phyloP scores from a whole-genome alignment of 1,140 invertebrate species.

The Heliconius eleuchia region DNA sequence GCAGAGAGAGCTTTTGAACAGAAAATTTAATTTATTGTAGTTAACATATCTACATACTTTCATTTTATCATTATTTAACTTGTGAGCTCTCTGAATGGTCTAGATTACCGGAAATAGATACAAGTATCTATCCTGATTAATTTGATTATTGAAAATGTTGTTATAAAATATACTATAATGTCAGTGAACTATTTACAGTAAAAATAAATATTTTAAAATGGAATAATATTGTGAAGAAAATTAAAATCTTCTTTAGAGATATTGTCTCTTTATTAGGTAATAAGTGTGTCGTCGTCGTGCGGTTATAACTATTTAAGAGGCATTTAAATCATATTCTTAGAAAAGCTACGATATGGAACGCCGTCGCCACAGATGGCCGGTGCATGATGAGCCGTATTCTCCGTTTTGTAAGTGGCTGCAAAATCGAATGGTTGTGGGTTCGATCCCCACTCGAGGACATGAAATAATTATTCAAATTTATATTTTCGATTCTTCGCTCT shows the following conservation, averaged over 20 bases:
- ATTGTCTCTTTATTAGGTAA: conserved; percentile 56
- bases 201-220: neutral
- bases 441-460: too few relatives aligned
- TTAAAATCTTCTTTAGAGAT: conserved; percentile 53
- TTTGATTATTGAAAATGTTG: too few relatives aligned
- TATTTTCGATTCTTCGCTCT: too few relatives aligned
- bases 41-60: neutral
- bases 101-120: neutral
- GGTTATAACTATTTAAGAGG: conserved; percentile 61
- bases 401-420: too few relatives aligned
- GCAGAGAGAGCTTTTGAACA: too few relatives aligned
- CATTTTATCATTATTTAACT: neutral
- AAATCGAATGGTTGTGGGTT: too few relatives aligned
- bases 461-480: too few relatives aligned
- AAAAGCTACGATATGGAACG: conserved; percentile 41
- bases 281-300: conserved; percentile 51
- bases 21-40: too few relatives aligned
- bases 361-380: conserved; percentile 25
- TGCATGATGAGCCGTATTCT: neutral
- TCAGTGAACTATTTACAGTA: neutral
- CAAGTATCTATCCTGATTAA: too few relatives aligned
- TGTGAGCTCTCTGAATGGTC: neutral
- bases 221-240: conserved; percentile 41
- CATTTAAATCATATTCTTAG: conserved; percentile 64
- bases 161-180: neutral